Base-by-base conservation (phyloP, 2,797 vertebrate species). In the Acanthurus lineatus region DNA sequence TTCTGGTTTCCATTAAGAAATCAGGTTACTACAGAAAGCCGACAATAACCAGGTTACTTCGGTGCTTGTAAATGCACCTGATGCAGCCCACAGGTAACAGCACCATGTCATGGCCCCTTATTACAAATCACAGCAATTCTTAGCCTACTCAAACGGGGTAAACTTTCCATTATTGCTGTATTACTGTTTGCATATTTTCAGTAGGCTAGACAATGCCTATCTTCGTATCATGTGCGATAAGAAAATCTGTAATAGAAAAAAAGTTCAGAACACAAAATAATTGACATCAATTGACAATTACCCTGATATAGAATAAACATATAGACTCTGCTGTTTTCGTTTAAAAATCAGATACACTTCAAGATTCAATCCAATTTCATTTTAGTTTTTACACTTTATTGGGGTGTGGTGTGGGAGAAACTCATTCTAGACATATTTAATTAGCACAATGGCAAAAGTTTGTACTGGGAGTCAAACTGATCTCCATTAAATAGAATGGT, bases 1-100 rank as follows among this genome's bases (percentile, higher is more conserved):
- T 89, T 82, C 67, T 83, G 75, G 67, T 64, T 67, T 77, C 16
- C 69, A 45, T 57, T 10, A 64, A 57, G 65, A 87, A 84, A 86
- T 22, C 56, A 84, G 83, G 83, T 88, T 85, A 86, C 28, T 28
- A 14, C 9, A 53, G 58, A 53, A 49, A 75, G 61, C 45, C 1
- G 8, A 28, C 61, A 35, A 35, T 35, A 63, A 57, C 17, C 38
- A 53, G 58, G 52, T 79, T 42, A 69, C 44, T 28, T n/a, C n/a
- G 9, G 19, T 20, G 64, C 12, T 19, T 2, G 6, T 53, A 35
- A 74, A 71, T n/a, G 32, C 66, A 77, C 51, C 47, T 71, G 44
- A 65, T 6, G n/a, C 32, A 35, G 32, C 32, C 32, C 28, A 64
- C 7, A 35, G 17, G 45, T 63, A 16, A 76, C 6, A 2, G 42